Conservation (phyloP, 2,888 invertebrate genomes). For the Coenonympha arcania region DNA sequence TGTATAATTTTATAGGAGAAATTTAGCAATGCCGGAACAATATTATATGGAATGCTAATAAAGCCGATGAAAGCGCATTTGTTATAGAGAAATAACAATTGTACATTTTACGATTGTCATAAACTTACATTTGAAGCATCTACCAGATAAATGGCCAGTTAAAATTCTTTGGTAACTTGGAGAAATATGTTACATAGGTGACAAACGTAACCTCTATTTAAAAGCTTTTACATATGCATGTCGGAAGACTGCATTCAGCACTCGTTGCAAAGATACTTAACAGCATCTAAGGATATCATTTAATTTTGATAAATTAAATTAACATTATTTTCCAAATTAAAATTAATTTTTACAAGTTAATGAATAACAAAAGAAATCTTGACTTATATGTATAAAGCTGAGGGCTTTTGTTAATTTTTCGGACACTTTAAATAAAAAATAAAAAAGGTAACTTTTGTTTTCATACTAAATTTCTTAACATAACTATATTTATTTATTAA, state of each 20-base stretch:
- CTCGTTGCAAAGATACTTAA: neutral
- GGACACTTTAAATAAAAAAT: too few species aligned
- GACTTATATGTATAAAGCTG: too few species aligned
- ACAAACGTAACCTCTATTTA: neutral
- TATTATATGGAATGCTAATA: neutral
- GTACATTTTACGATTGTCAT: slow-evolving; percentile 10
- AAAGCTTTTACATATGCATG: neutral
- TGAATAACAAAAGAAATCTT: too few species aligned
- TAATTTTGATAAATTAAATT: neutral
- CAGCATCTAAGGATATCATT: neutral
- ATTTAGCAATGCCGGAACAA: neutral
- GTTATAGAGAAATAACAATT: neutral
- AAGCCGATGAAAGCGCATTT: slow-evolving; percentile 1
- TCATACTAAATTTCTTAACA: too few species aligned
- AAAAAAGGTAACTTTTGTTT: too few species aligned
- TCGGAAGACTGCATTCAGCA: neutral
- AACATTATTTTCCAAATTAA: neutral
- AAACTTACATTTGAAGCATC: slow-evolving; percentile 1
- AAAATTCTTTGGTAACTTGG: neutral
- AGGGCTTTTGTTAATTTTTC: too few species aligned
- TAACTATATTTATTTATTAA: too few species aligned
- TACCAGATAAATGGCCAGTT: neutral
- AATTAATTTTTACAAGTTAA: neutral
- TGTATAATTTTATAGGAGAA: slow-evolving; percentile 8
- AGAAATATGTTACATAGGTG: neutral